Evolutionary conservation across 2,113 vertebrate species (phyloP), one percentile per base, ranked within the genome.

Genomic region (Vanacampus margaritifer): DNA sequence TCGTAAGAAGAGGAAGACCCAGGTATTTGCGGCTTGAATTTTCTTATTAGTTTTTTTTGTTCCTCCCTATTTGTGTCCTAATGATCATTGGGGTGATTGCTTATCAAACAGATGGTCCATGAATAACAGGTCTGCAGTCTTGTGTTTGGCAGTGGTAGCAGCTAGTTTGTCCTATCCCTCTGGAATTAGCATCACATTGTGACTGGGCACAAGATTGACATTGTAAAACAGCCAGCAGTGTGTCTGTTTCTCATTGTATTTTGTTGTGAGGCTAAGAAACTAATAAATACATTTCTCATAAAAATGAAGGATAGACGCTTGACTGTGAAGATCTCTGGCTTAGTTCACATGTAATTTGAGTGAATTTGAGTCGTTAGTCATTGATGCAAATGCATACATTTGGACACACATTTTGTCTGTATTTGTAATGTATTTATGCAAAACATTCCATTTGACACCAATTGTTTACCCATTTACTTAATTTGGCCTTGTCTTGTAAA

Each of bases 1-100:
- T 0, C 92, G 95, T 59, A 98, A 95, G 89, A 99, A 96, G 41
- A 93, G 93, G 84, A 96, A 93, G 74, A 89, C 94, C 35, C 95
- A 96, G 93, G 96, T 98, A 75, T 74, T 87, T 68, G 9, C 35
- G 0, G 8, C 5, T 0, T 26, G 3, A 1, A 16, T 23, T 6
- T 39, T 1, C 24, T 14, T 2, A 37, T 19, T 21, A 19, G n/a
- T 50, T 14, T 46, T 24, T 16, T 12, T 2, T 7, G 36, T 39
- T 39, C 12, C 17, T 23, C 3, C 63, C 9, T 32, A 26, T 24
- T 24, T 16, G 16, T 35, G 11, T 46, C 39, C 51, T 54, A 26
- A 32, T 21, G 13, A 10, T 23, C 64, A 28, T 23, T 19, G 9
- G 39, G 57, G 46, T 53, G 41, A 57, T 62, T 32, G 58, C 54